Conservation (phyloP, 2,113 vertebrate genomes). For the Sterrhoptilus dennistouni region DNA sequence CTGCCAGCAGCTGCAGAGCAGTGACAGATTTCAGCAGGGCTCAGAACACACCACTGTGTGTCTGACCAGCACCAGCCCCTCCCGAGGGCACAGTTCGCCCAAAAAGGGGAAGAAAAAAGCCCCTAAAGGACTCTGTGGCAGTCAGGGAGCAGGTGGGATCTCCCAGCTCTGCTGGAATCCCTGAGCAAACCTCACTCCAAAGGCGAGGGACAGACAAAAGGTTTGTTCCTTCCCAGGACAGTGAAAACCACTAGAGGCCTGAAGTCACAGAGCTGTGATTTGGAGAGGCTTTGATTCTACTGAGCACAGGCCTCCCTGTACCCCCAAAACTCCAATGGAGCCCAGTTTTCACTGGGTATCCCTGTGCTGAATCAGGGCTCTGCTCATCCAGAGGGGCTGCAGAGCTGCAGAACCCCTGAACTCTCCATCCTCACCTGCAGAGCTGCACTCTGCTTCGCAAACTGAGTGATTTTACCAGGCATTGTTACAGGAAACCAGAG, state of each 20-base stretch:
- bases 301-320: not conserved
- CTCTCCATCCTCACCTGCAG: not conserved
- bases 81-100: not conserved
- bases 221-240: not conserved
- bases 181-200: not conserved
- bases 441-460: not conserved
- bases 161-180: not conserved
- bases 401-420: not conserved
- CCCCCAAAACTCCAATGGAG: not conserved
- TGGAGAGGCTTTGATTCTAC: not conserved
- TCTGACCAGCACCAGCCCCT: not conserved
- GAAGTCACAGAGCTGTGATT: not conserved
- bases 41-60: not conserved
- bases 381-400: not conserved
- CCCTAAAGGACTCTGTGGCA: rapidly evolving
- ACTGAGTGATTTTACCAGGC: not conserved
- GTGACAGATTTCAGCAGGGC: not conserved
- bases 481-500: not conserved
- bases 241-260: not conserved
- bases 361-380: not conserved
- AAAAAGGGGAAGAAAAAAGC: too few relatives aligned
- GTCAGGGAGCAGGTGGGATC: rapidly evolving
- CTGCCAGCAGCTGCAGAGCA: constrained; percentile 11
- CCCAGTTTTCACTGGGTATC: not conserved
- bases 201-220: not conserved